Base-by-base conservation (phyloP, 2,888 invertebrate genomes). In the Lithophane socia region DNA sequence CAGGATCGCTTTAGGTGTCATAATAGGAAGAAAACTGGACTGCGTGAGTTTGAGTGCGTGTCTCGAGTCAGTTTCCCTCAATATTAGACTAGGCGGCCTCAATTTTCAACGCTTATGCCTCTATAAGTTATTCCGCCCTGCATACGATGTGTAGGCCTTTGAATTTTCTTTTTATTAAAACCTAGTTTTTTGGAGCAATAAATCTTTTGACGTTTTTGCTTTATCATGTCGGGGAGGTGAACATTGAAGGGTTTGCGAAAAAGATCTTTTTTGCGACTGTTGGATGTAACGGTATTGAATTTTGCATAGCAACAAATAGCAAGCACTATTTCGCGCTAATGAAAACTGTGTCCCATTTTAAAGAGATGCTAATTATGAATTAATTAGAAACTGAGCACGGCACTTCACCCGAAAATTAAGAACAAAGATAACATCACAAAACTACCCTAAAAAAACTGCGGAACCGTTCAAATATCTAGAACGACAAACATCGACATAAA, bases 1-100 rank as follows among this genome's bases (percentile, higher is more conserved):
- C 64, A 60, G 56, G 52, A 66, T 79, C 78, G 77, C 83, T 75
- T 85, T 78, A 78, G 78, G 73, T 79, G 29, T 71, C 88, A 75
- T 84, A 79, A 74, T 85, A 75, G 83, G 84, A 84, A 90, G 86
- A 87, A 90, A 91, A 92, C 90, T 92, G 94, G 93, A 94, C 93
- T 95, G 94, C 95, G 95, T 96, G 96, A 92, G 94, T 91, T 92
- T 92, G 89, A 90, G 94, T 96, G 96, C 96, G 96, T 96, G 96
- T 91, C 90, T 91, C 86, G 88, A 87, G 94, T 92, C 95, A 95
- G 96, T 96, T 96, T 93, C 93, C 95, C 93, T 91, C 91, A 90
- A 92, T 92, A 92, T 92, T 92, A 93, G 94, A 92, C 94, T 88
- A 90, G 91, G 90, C 92, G 96, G 92, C 96, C 96, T 96, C 96